Evolutionary conservation across 1,140 invertebrate species (phyloP).

Genomic region (Micrasema longulum): DNA sequence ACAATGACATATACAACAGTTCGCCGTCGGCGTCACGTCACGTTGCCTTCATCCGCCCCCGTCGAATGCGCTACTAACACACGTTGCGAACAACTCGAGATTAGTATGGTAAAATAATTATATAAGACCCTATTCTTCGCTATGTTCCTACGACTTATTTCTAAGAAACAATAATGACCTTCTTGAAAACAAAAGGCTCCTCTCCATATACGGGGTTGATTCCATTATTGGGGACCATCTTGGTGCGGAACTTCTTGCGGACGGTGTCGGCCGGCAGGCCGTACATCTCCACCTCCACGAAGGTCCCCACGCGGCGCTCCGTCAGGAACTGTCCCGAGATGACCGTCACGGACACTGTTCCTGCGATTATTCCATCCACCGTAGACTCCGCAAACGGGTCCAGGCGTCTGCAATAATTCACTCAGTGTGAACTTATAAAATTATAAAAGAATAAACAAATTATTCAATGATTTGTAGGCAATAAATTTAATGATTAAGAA

Average conservation of each 20-base stretch:
- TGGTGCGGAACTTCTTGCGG: conserved; percentile 94
- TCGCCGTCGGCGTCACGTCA: no score
- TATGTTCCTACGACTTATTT: no score
- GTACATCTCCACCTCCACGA: conserved; percentile 99
- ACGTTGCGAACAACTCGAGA: no score
- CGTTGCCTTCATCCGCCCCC: no score
- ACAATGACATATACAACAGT: no score
- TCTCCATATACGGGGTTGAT: conserved; percentile 97
- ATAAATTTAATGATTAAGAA: no score
- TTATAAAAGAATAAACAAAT: no score
- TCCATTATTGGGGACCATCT: conserved; percentile 94
- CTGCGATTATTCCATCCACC: conserved; percentile 99
- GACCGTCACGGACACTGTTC: conserved; percentile 92
- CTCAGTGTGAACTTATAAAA: no score
- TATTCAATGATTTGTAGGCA: no score
- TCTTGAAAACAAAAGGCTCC: conserved; percentile 98
- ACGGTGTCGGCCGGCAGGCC: conserved; percentile 98
- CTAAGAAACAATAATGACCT: conserved; percentile 79
- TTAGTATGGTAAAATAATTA: no score
- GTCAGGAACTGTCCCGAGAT: conserved; percentile 94
- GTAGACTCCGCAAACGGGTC: conserved; percentile 99
- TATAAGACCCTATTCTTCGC: no score
- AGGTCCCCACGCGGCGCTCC: conserved; percentile 95
- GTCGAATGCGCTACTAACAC: no score
- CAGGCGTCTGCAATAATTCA: conserved; percentile 73